Evolutionary conservation across 2,113 vertebrate species (phyloP), one percentile per base, ranked within the genome.

Genomic region (Loxodonta africana): DNA sequence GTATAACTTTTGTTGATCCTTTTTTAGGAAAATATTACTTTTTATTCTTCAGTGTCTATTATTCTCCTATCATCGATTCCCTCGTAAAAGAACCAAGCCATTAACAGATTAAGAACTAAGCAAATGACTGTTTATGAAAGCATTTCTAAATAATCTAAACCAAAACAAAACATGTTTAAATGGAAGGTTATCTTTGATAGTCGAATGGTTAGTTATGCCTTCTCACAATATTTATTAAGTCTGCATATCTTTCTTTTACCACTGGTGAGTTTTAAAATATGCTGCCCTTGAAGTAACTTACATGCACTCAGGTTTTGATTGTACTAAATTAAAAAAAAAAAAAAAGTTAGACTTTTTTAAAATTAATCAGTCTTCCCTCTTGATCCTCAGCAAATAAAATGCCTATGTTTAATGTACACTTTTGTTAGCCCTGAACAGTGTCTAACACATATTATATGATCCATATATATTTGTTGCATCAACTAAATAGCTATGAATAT

Each of bases 351-450:
- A n/a, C 26, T 20, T 74, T 74, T 77, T 41, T 37, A 41, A 60
- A 77, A 12, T 95, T 95, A 91, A 51, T 71, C 33, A 65, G 4
- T 53, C 63, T 78, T 71, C 4, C 83, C 26, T 88, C 7, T 85
- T 26, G 26, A 83, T 60, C 14, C 8, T 83, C 3, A 85, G 44
- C 8, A 93, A 95, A 95, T 89, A 83, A 97, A 96, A 83, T 63
- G 18, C 23, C 44, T 76, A 17, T 94, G 4, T 46, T 62, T 80
- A 93, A 86, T 65, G 11, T 26, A 15, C 65, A 25, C 33, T 81
- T 90, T 71, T 51, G 48, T 85, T 94, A 85, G 20, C 21, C 21
- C 8, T 82, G 17, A 83, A 84, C 3, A 81, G 41, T 77, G 21
- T 41, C 73, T 93, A 65, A 83, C 28, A 46, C 23, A 60, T 20